These are phyloP conservation scores for Hipparchia sbordonii DNA, from an alignment of 2,888 invertebrate species.

Conservation along the genomic window DNA sequence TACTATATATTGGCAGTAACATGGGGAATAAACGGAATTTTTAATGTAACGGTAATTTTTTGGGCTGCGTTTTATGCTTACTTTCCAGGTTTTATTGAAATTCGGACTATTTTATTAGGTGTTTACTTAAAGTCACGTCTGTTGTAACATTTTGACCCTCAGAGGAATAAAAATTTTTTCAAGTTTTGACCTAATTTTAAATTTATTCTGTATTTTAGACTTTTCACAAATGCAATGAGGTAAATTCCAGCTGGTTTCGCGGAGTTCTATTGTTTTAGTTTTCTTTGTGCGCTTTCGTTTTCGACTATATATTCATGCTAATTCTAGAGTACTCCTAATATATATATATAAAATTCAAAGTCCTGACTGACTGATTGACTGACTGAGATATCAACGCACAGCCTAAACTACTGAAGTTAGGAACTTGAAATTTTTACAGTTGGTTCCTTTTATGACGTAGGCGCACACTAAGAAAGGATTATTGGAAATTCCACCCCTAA, in stretches of 20 bases:
- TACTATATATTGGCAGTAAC: no score
- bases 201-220: slow-evolving; percentile 7
- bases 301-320: not conserved
- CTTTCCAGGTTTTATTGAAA: slow-evolving; percentile 19
- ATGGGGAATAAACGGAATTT: not conserved
- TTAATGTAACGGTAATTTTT: not conserved
- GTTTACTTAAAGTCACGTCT: not conserved
- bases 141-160: slow-evolving; percentile 11
- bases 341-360: no score
- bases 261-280: not conserved
- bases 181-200: not conserved
- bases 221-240: slow-evolving; percentile 2
- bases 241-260: not conserved
- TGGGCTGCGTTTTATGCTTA: not conserved
- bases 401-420: no score
- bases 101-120: slow-evolving; percentile 20
- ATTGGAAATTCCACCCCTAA: no score
- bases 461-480: no score
- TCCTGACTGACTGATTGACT: no score
- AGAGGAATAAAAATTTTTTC: no score
- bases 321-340: not conserved
- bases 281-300: not conserved
- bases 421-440: no score
- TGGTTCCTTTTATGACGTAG: no score
- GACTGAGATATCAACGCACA: no score